Evolutionary conservation across 2,888 invertebrate species (phyloP).

Genomic region (Lapara coniferarum): DNA sequence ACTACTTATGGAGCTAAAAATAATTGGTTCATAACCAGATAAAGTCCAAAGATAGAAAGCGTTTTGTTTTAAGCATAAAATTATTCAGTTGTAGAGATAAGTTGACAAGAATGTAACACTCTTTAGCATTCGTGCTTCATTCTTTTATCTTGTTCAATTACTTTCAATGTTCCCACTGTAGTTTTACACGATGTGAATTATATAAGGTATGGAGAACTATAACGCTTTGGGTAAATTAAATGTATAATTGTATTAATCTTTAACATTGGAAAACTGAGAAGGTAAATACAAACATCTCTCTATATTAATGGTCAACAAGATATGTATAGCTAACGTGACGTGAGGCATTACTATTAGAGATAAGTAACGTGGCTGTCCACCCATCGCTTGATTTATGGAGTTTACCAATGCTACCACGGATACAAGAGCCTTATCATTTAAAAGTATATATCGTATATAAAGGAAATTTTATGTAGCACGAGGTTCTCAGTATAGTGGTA

Average conservation of each 20-base stretch:
- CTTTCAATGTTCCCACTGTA: too few species aligned
- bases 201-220: too few species aligned
- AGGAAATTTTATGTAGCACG: not conserved
- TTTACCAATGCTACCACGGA: slow-evolving; percentile 15
- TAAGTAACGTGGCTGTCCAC: slow-evolving; percentile 33
- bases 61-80: not conserved
- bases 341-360: slow-evolving; percentile 27
- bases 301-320: slow-evolving; percentile 16
- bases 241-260: too few species aligned
- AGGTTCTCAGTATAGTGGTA: not conserved
- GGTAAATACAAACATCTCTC: not conserved
- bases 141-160: too few species aligned
- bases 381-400: slow-evolving; percentile 33
- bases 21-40: not conserved
- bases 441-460: not conserved
- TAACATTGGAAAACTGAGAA: too few species aligned
- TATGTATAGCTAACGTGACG: slow-evolving; percentile 11
- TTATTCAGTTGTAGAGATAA: too few species aligned
- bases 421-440: not conserved
- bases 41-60: not conserved
- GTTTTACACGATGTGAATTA: too few species aligned
- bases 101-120: too few species aligned
- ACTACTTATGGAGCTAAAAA: too few species aligned
- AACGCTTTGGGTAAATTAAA: too few species aligned
- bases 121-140: too few species aligned